Evolutionary conservation across 2,113 vertebrate species (phyloP).

Genomic region (Corythaeola cristata): DNA sequence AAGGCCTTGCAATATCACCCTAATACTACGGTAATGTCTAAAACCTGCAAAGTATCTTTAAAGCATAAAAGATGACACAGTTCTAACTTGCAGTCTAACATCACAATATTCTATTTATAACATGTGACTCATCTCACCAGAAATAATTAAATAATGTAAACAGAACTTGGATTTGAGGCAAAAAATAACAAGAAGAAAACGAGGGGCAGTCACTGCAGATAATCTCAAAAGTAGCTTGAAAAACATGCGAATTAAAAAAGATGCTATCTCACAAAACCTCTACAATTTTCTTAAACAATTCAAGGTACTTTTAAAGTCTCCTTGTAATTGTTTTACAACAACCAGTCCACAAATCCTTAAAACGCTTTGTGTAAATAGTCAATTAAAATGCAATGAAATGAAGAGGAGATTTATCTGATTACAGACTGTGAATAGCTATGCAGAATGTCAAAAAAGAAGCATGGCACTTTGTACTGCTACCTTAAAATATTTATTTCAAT

Average conservation of each 20-base stretch:
- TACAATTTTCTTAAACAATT: not conserved
- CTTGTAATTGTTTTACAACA: not conserved
- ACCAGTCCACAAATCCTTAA: not conserved
- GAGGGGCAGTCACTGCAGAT: not conserved
- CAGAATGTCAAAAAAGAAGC: slow-evolving; percentile 13
- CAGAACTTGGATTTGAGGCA: slow-evolving; percentile 21
- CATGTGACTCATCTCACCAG: slow-evolving; percentile 11
- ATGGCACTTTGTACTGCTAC: not conserved
- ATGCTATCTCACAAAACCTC: not conserved
- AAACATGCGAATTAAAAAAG: too few relatives aligned
- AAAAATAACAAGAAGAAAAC: not conserved
- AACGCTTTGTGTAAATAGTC: not conserved
- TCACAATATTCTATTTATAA: slow-evolving; percentile 58
- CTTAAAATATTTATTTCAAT: slow-evolving; percentile 44
- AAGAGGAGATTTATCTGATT: slow-evolving; percentile 43
- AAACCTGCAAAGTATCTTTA: slow-evolving; percentile 29
- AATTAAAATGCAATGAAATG: slow-evolving; percentile 47
- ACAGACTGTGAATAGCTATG: not conserved
- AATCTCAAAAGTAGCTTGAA: not conserved
- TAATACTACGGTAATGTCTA: not conserved
- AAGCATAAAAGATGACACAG: slow-evolving; percentile 37
- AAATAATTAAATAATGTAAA: slow-evolving; percentile 62
- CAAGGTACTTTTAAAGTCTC: not conserved
- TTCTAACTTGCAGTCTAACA: slow-evolving; percentile 33
- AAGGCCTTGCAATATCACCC: not conserved